Percentiles rank a stretch among this genome's conserved stretches.
Evolutionary conservation across 2,113 vertebrate species (phyloP).

Genomic region (Marmota flaviventris): DNA sequence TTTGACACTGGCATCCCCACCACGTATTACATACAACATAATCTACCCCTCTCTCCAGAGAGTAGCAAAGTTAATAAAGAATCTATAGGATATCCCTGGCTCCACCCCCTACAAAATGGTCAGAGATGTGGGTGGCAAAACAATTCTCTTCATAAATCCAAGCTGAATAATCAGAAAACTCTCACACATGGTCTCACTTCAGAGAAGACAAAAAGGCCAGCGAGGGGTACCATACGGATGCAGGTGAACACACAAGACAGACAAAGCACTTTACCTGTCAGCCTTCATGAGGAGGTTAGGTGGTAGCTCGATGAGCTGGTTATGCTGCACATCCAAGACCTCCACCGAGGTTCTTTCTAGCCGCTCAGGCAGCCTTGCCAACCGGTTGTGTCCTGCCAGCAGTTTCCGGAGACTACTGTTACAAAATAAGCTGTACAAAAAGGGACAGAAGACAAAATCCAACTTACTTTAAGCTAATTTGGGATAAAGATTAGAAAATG

Average conservation of each 20-base stretch:
- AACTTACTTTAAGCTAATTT: slow-evolving; percentile 3
- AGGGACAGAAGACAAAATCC: slow-evolving; percentile 34
- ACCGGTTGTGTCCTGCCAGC: slow-evolving; percentile 94
- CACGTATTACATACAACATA: too few species aligned
- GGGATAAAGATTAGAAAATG: not conserved
- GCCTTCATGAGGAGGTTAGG: slow-evolving; percentile 96
- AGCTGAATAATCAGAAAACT: not conserved
- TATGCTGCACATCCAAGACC: slow-evolving; percentile 97
- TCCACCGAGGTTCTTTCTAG: slow-evolving; percentile 94
- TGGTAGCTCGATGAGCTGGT: slow-evolving; percentile 96
- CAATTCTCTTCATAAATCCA: not conserved
- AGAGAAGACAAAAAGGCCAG: accelerated
- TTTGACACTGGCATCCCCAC: not conserved
- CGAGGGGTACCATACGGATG: accelerated
- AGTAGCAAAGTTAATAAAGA: not conserved
- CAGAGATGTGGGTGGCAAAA: not conserved
- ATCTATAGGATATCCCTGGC: not conserved
- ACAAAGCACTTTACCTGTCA: slow-evolving; percentile 89
- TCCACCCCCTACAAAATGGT: not conserved
- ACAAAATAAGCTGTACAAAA: slow-evolving; percentile 92
- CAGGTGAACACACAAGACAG: accelerated
- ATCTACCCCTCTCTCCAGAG: not conserved
- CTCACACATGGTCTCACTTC: not conserved
- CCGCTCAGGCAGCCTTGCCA: slow-evolving; percentile 94
- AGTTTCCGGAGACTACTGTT: slow-evolving; percentile 95